These are phyloP conservation scores for Barbus barbus DNA, from an alignment of 2,113 vertebrate species.

Conservation along the genomic window DNA sequence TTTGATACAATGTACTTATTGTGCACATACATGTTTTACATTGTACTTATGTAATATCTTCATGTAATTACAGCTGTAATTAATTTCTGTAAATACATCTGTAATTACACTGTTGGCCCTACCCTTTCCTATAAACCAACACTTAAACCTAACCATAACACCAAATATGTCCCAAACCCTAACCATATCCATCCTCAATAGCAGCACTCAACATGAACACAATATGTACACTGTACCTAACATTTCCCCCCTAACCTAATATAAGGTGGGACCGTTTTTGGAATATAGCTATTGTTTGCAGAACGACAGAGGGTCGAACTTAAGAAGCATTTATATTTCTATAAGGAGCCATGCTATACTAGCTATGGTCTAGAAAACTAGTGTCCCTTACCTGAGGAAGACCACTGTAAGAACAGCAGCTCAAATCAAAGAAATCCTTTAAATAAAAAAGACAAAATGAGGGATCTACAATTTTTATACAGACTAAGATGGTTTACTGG, in stretches of 20 bases:
- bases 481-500: not conserved
- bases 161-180: not conserved
- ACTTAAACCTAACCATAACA: not conserved
- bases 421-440: slow-evolving; percentile 48
- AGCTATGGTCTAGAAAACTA: not conserved
- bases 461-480: not conserved
- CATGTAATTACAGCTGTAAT: not conserved
- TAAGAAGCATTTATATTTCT: not conserved
- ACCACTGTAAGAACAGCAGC: slow-evolving; percentile 47
- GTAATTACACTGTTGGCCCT: not conserved
- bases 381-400: slow-evolving; percentile 46
- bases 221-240: no score
- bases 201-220: no score
- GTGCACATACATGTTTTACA: no score
- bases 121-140: not conserved
- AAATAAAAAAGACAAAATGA: not conserved
- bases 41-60: no score
- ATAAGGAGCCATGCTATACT: not conserved
- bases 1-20: not conserved
- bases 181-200: not conserved
- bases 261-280: not conserved
- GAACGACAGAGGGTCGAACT: not conserved
- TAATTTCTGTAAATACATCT: not conserved
- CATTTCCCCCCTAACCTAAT: not conserved
- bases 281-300: not conserved